Percentiles rank a stretch among this genome's conserved stretches.
Conservation (phyloP, 2,888 invertebrate species). For the Hirtodrosophila trivittata region DNA sequence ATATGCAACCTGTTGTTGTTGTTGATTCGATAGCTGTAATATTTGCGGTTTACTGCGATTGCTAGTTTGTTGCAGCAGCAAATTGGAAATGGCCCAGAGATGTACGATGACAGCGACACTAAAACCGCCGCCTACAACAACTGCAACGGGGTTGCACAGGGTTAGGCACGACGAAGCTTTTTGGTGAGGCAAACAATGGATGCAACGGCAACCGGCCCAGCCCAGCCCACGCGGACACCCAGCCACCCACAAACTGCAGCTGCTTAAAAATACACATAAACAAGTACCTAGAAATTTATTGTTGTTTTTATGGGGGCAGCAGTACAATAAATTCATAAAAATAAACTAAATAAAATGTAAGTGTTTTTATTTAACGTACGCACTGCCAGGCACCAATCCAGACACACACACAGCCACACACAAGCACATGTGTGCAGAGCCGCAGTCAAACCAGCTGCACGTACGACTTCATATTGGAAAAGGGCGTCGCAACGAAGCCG, state of each 20-base stretch:
- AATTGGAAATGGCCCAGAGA: slow-evolving; percentile 29
- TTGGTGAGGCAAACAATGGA: slow-evolving; percentile 8
- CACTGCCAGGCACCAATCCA: slow-evolving; percentile 4
- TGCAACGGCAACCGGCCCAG: not conserved
- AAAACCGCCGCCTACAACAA: slow-evolving; percentile 20
- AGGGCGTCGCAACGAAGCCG: slow-evolving; percentile 67
- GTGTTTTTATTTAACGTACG: slow-evolving; percentile 10
- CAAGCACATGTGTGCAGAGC: not conserved
- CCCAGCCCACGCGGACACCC: not conserved
- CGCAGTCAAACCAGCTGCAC: slow-evolving; percentile 44
- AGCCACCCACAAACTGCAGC: slow-evolving; percentile 13
- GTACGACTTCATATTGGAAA: slow-evolving; percentile 61
- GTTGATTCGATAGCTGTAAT: not conserved
- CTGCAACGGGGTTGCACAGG: slow-evolving; percentile 14
- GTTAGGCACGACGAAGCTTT: slow-evolving; percentile 9
- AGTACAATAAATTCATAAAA: slow-evolving; percentile 3
- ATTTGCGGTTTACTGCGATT: slow-evolving; percentile 19
- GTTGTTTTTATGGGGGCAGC: slow-evolving; percentile 7
- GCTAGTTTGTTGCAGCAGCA: not conserved
- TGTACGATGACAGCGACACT: slow-evolving; percentile 8
- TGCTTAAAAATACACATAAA: slow-evolving; percentile 30
- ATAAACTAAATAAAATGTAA: not conserved
- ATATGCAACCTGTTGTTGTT: slow-evolving; percentile 3
- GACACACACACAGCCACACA: not conserved
- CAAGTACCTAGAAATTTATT: slow-evolving; percentile 16